Evolutionary conservation across 2,888 invertebrate genomes (phyloP).

Genomic region (Parascotia fuliginaria): DNA sequence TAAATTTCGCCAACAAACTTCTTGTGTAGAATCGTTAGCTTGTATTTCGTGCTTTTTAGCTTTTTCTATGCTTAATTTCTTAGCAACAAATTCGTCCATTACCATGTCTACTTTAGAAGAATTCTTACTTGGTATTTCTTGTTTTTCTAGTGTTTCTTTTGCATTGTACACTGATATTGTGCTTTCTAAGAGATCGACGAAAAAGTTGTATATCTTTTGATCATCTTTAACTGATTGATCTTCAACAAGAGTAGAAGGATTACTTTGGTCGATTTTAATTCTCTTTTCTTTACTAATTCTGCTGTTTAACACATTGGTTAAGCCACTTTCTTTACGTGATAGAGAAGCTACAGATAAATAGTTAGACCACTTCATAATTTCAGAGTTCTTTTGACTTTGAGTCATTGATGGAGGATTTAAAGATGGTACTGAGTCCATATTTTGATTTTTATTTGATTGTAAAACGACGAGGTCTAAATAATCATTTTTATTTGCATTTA

Average conservation of each 20-base stretch:
- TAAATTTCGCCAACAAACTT: too few species aligned
- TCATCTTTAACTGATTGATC: slow-evolving; percentile 42
- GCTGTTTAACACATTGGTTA: too few species aligned
- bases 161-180: slow-evolving; percentile 60
- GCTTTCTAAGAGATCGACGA: slow-evolving; percentile 65
- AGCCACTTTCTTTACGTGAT: too few species aligned
- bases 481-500: slow-evolving; percentile 40
- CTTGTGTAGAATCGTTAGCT: too few species aligned
- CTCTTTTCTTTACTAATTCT: slow-evolving; percentile 26
- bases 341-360: neutral
- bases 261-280: slow-evolving; percentile 33
- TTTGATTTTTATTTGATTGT: slow-evolving; percentile 46
- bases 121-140: slow-evolving; percentile 1
- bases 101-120: slow-evolving; percentile 50
- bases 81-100: slow-evolving; percentile 56
- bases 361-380: slow-evolving; percentile 13
- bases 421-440: too few species aligned
- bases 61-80: slow-evolving; percentile 38
- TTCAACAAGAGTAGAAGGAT: slow-evolving; percentile 45
- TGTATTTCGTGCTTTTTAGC: too few species aligned
- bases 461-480: slow-evolving; percentile 51
- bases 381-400: slow-evolving; percentile 39
- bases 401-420: slow-evolving; percentile 51
- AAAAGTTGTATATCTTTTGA: slow-evolving; percentile 62
- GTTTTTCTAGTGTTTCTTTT: slow-evolving; percentile 31